Evolutionary conservation across 2,888 invertebrate species (phyloP), one percentile per base, ranked within the genome.

Genomic region (Noctua pronuba): DNA sequence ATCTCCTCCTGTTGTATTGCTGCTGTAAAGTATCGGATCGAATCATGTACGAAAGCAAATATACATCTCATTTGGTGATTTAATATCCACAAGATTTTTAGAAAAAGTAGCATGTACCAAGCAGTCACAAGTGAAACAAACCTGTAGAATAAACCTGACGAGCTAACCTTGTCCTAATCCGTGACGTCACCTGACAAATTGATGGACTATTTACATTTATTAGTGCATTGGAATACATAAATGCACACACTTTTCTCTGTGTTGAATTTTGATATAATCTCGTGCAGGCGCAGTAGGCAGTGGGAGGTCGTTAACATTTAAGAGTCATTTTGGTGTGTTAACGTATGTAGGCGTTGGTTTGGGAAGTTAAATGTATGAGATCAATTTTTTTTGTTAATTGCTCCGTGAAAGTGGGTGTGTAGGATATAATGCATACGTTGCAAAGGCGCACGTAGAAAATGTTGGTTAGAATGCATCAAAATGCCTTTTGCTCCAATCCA

Each of bases 101-200:
- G n/a, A 8, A 38, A 64, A 64, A 16, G 0, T n/a, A 18, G 35
- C 16, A 1, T 44, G 21, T 52, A 69, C 8, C 38, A 38, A 64
- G 67, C 1, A 21, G 71, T 72, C 44, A 44, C 38, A 83, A 76
- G 49, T 28, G 66, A 52, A 82, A 58, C 66, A 80, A 82, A 81
- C 69, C 70, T 71, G 71, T 66, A 79, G 46, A 69, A 78, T n/a
- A 79, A 74, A 82, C 85, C 85, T 82, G 88, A 87, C 67, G 87
- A 86, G 76, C 79, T 88, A 88, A 87, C 93, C 94, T 94, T 93
- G 94, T 87, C 81, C 88, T 81, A 88, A 76, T 87, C 86, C 80
- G 90, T 93, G 92, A 93, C 91, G 91, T 93, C 92, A 93, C 87
- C 86, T 88, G 90, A 91, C 89, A 90, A 92, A 91, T 91, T 89